Evolutionary conservation across 2,113 vertebrate genomes (phyloP).

Genomic region (Columbina picui): DNA sequence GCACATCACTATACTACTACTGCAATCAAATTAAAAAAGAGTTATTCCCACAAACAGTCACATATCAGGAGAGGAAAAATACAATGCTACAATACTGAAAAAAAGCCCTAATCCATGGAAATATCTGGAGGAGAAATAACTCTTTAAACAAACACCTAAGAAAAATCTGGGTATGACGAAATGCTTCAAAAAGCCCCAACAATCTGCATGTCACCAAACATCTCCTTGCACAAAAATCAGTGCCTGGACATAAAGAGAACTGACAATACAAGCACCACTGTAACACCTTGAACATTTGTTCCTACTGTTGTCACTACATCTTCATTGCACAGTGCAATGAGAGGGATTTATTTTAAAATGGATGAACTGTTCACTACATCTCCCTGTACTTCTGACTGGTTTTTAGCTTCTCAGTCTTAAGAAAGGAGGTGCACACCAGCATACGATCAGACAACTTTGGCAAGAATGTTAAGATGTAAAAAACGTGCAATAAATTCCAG

Average conservation of each 20-base stretch:
- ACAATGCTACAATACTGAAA: neutral
- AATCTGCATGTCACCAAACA: neutral
- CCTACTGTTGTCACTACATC: neutral
- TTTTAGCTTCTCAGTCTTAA: neutral
- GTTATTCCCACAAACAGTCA: neutral
- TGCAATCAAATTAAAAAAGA: neutral
- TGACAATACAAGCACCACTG: neutral
- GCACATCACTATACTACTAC: neutral
- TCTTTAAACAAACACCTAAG: neutral
- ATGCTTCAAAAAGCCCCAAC: neutral
- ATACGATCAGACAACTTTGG: accelerated
- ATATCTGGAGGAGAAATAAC: neutral
- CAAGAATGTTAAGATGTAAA: neutral
- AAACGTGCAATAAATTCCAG: neutral
- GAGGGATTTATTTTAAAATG: neutral
- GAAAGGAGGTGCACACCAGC: neutral
- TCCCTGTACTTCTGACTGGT: neutral
- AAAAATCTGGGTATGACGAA: neutral
- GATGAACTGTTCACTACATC: neutral
- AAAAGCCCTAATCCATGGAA: neutral
- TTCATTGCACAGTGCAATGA: neutral
- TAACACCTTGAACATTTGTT: neutral
- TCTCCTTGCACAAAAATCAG: neutral
- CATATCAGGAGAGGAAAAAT: neutral
- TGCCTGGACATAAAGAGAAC: neutral